Evolutionary conservation across 2,113 vertebrate species (phyloP), one percentile per base, ranked within the genome.

Genomic region (Rhinoptilus africanus): DNA sequence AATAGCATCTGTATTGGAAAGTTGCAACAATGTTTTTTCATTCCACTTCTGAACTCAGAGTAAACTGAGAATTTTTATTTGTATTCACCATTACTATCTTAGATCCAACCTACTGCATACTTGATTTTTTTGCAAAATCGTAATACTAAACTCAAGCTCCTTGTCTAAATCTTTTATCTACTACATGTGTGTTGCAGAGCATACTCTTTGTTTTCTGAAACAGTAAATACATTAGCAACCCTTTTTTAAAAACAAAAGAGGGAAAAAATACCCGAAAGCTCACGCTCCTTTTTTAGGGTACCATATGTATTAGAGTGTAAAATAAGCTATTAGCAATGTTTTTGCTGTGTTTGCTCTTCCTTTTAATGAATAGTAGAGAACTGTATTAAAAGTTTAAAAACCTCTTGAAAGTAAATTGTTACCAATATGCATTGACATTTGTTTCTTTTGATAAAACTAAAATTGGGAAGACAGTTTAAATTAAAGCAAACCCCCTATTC

Each of bases 231-330:
- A 41, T 69, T 72, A n/a, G 6, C 14, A 53, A 26, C 10, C 5
- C 5, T 60, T 62, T 64, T 9, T 11, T 2, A 37, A 48, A 28
- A 28, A 56, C 14, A 45, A 8, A 14, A 23, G 47, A 21, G 47
- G 9, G 7, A 21, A 12, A 22, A 14, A 3, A 8, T 7, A 5
- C 32, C 6, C 16, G 4, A 11, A 67, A 27, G 0, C 4, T 1
- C 41, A 20, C 10, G 53, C 9, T 34, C 24, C 73, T 73, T 80
- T 72, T 28, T 2, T 0, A 14, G 10, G 5, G 6, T 67, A 22
- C 14, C 17, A 2, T 78, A 16, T 68, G 9, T 83, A 11, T 64
- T 76, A 75, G 35, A 86, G 8, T 71, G 6, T 71, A 63, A 90
- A 76, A 57, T 59, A 51, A 59, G 6, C 17, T 54, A 16, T 72